Percentiles rank a stretch among this genome's conserved stretches.
These are phyloP conservation scores for Ceramica pisi DNA, from an alignment of 2,888 invertebrate species.

Conservation along the genomic window DNA sequence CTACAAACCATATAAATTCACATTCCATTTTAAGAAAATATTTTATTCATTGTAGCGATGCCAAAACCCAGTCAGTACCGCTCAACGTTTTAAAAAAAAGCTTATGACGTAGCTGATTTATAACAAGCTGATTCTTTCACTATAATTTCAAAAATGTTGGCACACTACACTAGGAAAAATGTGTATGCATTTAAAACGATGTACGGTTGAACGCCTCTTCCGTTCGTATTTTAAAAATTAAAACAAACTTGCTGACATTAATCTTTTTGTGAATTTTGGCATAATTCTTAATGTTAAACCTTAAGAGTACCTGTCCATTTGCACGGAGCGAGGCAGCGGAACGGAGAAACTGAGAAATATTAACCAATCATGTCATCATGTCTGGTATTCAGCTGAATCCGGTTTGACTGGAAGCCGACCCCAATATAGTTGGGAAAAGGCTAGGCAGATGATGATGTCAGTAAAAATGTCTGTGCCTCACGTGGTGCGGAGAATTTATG, in stretches of 20 bases:
- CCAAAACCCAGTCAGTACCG: constrained; percentile 39
- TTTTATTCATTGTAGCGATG: constrained; percentile 45
- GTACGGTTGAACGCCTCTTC: constrained; percentile 24
- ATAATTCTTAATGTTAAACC: neutral
- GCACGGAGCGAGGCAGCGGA: too few species aligned
- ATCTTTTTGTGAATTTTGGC: constrained; percentile 8
- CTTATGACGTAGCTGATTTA: constrained; percentile 43
- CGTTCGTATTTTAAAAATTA: constrained; percentile 15
- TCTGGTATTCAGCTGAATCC: too few species aligned
- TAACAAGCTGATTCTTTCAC: constrained; percentile 44
- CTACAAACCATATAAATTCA: constrained; percentile 8
- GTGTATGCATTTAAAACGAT: constrained; percentile 23
- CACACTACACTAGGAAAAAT: constrained; percentile 41
- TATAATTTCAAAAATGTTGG: constrained; percentile 44
- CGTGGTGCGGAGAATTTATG: too few species aligned
- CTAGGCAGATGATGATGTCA: too few species aligned
- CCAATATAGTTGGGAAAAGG: too few species aligned
- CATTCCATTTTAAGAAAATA: constrained; percentile 30
- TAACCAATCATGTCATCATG: too few species aligned
- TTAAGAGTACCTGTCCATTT: too few species aligned
- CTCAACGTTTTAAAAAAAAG: constrained; percentile 51
- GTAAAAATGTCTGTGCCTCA: too few species aligned
- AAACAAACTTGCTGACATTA: constrained; percentile 16
- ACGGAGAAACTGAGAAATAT: too few species aligned
- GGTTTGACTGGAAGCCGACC: too few species aligned